Evolutionary conservation across 1,140 invertebrate genomes (phyloP), one percentile per base, ranked within the genome.

Genomic region (Drosophila prosaltans): DNA sequence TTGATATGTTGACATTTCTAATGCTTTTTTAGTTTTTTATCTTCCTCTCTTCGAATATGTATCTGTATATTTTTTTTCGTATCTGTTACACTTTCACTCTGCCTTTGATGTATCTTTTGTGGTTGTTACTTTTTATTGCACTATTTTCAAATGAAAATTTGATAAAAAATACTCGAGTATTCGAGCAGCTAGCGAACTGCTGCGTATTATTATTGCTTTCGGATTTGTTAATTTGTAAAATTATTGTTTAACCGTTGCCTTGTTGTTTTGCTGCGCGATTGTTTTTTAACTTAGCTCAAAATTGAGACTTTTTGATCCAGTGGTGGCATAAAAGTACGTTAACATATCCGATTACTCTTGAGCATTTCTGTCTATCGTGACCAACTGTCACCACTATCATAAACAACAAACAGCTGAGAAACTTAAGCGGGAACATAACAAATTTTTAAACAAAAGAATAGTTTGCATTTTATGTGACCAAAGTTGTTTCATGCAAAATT

Each of bases 1-100:
- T 71, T 89, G 81, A 91, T 91, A 91, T 78, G 69, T 71, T 72
- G 75, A 71, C 85, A 90, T 90, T 74, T 66, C 70, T 66, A 36
- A 55, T 80, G 65, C 45, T 26, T 48, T 72, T 69, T 73, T 16
- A 16, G 16, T 43, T 67, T 73, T 55, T 66, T 66, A 65, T 54
- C 55, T 5, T n/a, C 30, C 32, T 58, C 32, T 39, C 2, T 58
- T 36, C 7, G 7, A 59, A 59, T 39, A 36, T 59, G 32, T 80
- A 64, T 54, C 68, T 81, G 58, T 74, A 57, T 78, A 57, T 66
- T 59, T 60, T 60, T 2, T 69, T 67, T 41, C 45, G 63, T 69
- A 72, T 54, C 45, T 69, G n/a, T 69, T 24, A 75, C 83, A 86
- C 82, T 85, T 85, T 85, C 83, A 85, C 82, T 85, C 41, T 58